Evolutionary conservation across 2,797 vertebrate genomes (phyloP).

Genomic region (Alectoris magna): DNA sequence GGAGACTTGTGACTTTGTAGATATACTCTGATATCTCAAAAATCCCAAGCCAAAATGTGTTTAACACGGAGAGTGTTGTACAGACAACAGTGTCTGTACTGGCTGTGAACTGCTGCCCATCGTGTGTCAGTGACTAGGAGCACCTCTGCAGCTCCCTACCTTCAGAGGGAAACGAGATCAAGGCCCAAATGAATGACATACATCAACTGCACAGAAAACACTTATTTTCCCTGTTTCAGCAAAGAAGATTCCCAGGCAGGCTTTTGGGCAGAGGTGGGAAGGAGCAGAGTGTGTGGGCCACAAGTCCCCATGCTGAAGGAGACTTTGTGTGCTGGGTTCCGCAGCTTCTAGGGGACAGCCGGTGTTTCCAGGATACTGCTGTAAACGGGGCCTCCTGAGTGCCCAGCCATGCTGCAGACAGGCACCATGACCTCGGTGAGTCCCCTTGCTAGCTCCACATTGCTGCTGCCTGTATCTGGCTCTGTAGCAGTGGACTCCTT

Average conservation of each 20-base stretch:
- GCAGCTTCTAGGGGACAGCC: background rate
- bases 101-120: background rate
- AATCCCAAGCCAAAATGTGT: background rate
- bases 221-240: background rate
- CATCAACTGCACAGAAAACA: background rate
- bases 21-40: background rate
- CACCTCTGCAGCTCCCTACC: background rate
- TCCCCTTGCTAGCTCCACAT: background rate
- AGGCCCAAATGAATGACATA: background rate
- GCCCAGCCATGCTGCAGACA: background rate
- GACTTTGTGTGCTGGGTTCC: background rate
- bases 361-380: background rate
- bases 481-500: background rate
- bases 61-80: background rate
- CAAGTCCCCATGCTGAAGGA: background rate
- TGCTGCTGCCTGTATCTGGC: background rate
- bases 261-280: background rate
- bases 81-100: fast-evolving
- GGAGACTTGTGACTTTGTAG: background rate
- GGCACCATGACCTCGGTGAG: background rate
- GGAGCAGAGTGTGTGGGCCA: background rate
- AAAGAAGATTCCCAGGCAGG: background rate
- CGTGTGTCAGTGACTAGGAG: background rate
- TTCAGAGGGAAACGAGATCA: background rate
- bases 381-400: background rate